phyloP scores from a whole-genome alignment of 2,888 invertebrate genomes.

The Gandaritis pyraliata region DNA sequence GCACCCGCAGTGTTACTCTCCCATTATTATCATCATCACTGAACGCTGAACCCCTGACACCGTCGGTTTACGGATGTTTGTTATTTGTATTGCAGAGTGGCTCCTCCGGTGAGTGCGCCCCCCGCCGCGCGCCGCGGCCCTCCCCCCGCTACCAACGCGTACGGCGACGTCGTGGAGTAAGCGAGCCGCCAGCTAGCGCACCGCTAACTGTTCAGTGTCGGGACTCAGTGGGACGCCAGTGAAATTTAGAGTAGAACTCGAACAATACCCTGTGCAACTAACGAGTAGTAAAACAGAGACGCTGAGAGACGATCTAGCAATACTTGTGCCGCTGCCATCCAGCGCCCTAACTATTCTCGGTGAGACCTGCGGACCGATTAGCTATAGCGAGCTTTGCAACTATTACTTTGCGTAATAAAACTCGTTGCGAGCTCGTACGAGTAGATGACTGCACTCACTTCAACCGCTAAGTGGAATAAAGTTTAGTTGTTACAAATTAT shows the following conservation, averaged over 20 bases:
- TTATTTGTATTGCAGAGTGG: constrained; percentile 55
- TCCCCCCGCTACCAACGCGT: constrained; percentile 63
- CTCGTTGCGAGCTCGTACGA: constrained; percentile 5
- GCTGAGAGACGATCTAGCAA: neutral
- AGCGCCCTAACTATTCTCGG: constrained; percentile 3
- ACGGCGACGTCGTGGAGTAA: constrained; percentile 71
- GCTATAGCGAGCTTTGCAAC: constrained; percentile 5
- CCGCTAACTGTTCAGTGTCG: neutral
- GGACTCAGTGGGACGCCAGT: constrained; percentile 1
- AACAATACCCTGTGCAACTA: neutral
- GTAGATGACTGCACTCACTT: constrained; percentile 4
- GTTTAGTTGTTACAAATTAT: constrained; percentile 7
- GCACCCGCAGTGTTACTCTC: too few species aligned
- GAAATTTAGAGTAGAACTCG: constrained; percentile 14
- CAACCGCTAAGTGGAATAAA: constrained; percentile 17
- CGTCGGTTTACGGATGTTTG: too few species aligned
- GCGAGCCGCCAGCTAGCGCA: neutral
- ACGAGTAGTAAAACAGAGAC: neutral
- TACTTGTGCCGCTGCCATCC: neutral
- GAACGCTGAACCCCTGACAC: too few species aligned
- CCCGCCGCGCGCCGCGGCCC: constrained; percentile 38
- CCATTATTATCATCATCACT: too few species aligned
- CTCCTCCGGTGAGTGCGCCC: constrained; percentile 47
- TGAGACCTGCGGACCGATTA: neutral
- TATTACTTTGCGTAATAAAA: constrained; percentile 20